Conservation (phyloP, 2,113 vertebrate species). For the Drymodes brunneopygia region DNA sequence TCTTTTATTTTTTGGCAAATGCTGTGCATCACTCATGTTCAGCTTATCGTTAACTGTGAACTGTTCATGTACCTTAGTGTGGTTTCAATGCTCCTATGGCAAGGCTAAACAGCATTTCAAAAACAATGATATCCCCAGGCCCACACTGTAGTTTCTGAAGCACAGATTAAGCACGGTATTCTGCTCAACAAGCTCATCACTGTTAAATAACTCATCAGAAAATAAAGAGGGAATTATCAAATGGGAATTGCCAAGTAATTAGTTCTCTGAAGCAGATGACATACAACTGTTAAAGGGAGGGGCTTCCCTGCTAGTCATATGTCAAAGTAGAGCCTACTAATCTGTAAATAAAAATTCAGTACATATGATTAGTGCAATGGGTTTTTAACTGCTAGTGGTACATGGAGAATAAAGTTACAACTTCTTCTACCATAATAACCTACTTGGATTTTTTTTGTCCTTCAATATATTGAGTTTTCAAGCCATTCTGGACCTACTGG, state of each 20-base stretch:
- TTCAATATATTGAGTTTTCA: background rate
- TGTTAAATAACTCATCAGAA: conserved; percentile 82
- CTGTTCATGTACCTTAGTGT: conserved; percentile 47
- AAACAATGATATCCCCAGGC: conserved; percentile 54
- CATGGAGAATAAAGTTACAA: background rate
- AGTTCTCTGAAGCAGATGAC: conserved; percentile 79
- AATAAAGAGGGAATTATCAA: conserved; percentile 81
- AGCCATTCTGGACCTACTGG: background rate
- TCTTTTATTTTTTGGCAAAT: conserved; percentile 18
- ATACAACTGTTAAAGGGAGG: conserved; percentile 73
- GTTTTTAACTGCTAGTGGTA: background rate
- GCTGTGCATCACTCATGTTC: background rate
- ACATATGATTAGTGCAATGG: conserved; percentile 20
- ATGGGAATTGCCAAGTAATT: conserved; percentile 82
- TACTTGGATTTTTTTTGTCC: background rate
- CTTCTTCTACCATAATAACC: background rate
- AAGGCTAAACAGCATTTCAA: conserved; percentile 54
- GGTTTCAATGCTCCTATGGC: conserved; percentile 52
- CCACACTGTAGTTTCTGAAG: conserved; percentile 46
- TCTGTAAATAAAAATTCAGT: conserved; percentile 76
- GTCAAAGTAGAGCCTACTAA: conserved; percentile 65
- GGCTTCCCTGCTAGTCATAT: conserved; percentile 70
- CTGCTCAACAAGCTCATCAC: conserved; percentile 72
- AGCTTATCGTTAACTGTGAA: conserved; percentile 25
- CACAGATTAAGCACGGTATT: conserved; percentile 61